Conservation (phyloP, 2,888 invertebrate genomes). For the Catocala fraxini region DNA sequence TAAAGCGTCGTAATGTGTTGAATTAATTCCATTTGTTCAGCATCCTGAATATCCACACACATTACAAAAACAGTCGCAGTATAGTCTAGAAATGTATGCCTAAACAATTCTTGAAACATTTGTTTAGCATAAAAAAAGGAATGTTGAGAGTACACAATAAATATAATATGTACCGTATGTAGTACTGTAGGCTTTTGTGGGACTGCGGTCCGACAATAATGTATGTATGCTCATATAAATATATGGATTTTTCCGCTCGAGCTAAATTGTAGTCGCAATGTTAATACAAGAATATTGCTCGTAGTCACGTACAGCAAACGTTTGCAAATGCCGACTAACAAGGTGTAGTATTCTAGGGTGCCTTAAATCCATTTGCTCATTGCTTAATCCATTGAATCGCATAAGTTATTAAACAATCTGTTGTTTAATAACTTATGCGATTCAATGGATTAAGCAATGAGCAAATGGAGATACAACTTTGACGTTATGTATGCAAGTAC, state of each 20-base stretch:
- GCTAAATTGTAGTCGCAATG: not conserved
- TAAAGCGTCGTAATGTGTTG: not conserved
- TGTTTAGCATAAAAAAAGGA: conserved; percentile 4
- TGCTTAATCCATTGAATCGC: not conserved
- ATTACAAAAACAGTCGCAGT: not conserved
- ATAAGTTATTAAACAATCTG: too few relatives aligned
- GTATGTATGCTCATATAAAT: not conserved
- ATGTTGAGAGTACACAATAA: conserved; percentile 2
- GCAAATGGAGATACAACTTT: too few relatives aligned
- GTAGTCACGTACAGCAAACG: conserved; percentile 40
- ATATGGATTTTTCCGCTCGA: not conserved
- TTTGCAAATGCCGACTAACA: conserved; percentile 21
- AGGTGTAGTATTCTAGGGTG: conserved; percentile 10
- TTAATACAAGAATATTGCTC: conserved; percentile 18
- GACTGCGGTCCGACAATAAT: not conserved
- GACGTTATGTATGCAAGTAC: too few relatives aligned
- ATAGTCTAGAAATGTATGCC: not conserved
- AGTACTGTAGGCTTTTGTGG: conserved; percentile 4
- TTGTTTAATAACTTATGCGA: not conserved
- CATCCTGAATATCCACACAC: not conserved
- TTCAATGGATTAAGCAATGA: not conserved
- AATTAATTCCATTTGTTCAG: not conserved
- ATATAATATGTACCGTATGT: conserved; percentile 2
- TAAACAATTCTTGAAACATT: not conserved
- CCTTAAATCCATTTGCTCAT: not conserved